Evolutionary conservation across 2,113 vertebrate genomes (phyloP), one percentile per base, ranked within the genome.

Genomic region (Epinephelus fuscoguttatus): DNA sequence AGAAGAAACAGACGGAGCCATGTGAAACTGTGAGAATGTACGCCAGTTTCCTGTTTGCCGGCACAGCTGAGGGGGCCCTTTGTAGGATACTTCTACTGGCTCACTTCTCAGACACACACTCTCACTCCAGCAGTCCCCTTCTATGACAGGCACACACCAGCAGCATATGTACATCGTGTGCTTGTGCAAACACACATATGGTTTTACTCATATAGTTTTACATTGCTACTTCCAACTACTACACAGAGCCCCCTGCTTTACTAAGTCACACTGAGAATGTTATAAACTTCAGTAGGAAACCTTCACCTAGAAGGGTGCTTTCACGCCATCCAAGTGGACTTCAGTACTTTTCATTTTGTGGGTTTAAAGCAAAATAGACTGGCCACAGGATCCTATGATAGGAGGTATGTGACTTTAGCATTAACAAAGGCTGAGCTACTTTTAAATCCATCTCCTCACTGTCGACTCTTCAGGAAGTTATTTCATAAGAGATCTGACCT

Each of bases 11-110:
- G 82, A 82, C 66, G 55, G 86, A 90, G 84, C 82, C 60, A 79
- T 76, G 84, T 84, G 90, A 93, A 93, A 86, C 73, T 86, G 84
- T 75, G 79, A 93, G 89, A 89, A 88, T 82, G 78, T 79, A 70
- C 83, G 78, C 69, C 75, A 67, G 83, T 92, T 95, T 95, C 94
- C 92, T 94, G 94, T 92, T 90, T 88, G 90, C 84, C 84, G 71
- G 80, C 80, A 84, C 88, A 88, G 88, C 84, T 88, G 86, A 89
- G 84, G 88, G 85, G 88, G 81, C 89, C 88, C 70, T 81, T 53
- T 89, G 78, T 79, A 75, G 82, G 87, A 90, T 70, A 75, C 69
- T 84, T 90, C 70, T 66, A 60, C 82, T 82, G 70, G 80, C 81
- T 78, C 61, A 55, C 68, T 80, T 76, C 67, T 83, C 42, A 80